phyloP scores from a whole-genome alignment of 2,888 invertebrate species.

The Apamea monoglypha region DNA sequence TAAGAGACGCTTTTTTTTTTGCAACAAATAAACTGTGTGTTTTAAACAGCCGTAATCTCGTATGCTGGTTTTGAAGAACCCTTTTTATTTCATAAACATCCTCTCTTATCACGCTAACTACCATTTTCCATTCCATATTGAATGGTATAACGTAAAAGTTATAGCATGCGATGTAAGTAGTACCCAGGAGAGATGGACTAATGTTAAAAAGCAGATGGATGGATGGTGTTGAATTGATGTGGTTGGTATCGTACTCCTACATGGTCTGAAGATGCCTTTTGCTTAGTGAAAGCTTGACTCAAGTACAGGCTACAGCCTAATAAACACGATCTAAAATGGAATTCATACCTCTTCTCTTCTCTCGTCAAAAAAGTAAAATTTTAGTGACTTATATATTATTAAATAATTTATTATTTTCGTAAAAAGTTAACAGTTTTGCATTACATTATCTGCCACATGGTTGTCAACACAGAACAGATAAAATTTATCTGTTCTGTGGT shows the following conservation, averaged over 20 bases:
- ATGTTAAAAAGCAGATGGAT: neutral
- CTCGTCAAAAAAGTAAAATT: neutral
- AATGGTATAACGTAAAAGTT: neutral
- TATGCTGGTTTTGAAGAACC: neutral
- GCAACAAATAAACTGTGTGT: neutral
- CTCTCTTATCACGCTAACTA: neutral
- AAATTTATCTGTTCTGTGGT: no score
- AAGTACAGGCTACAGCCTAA: neutral
- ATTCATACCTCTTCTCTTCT: neutral
- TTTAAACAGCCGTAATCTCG: neutral
- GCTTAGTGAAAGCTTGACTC: neutral
- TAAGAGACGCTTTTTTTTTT: neutral
- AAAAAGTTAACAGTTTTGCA: neutral
- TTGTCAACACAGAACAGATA: no score
- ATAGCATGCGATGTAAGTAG: neutral
- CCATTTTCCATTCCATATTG: neutral
- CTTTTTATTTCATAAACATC: neutral
- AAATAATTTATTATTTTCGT: neutral
- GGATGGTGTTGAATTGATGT: neutral
- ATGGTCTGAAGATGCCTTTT: neutral
- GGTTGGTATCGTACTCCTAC: neutral
- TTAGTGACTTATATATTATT: neutral
- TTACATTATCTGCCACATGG: no score
- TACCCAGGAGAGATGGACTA: neutral
- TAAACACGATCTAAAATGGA: neutral